phyloP scores from a whole-genome alignment of 2,888 invertebrate species.

The Eumacrocentrus americanus region DNA sequence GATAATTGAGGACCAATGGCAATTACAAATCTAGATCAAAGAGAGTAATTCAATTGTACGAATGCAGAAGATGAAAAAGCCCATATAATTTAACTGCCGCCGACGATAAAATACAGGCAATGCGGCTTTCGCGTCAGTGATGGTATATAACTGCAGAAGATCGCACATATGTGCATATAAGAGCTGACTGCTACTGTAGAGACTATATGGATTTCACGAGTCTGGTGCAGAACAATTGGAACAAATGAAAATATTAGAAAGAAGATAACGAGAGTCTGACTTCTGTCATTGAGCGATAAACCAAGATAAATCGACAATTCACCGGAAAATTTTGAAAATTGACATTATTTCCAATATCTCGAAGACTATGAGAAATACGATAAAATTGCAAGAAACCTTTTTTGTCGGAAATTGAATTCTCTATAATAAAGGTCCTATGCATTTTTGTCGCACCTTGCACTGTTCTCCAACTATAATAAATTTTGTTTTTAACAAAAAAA shows the following conservation, averaged over 20 bases:
- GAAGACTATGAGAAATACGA: too few relatives aligned
- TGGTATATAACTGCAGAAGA: not conserved
- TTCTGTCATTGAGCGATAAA: too few relatives aligned
- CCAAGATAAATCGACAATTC: too few relatives aligned
- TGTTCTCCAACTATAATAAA: too few relatives aligned
- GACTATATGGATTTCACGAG: not conserved
- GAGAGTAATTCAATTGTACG: conserved; percentile 6
- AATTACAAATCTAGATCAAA: not conserved
- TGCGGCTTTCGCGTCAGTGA: not conserved
- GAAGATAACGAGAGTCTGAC: not conserved
- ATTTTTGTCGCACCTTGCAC: too few relatives aligned
- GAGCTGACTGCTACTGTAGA: not conserved
- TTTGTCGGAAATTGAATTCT: too few relatives aligned
- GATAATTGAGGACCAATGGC: not conserved
- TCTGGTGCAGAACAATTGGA: not conserved
- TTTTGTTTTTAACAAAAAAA: too few relatives aligned
- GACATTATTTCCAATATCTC: too few relatives aligned
- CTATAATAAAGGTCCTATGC: too few relatives aligned
- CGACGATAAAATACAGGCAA: not conserved
- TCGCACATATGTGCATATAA: not conserved
- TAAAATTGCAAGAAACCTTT: too few relatives aligned
- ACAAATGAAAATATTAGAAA: not conserved
- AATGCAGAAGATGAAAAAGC: not conserved
- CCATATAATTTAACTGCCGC: conserved; percentile 3
- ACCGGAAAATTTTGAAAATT: too few relatives aligned